Base-by-base conservation (phyloP, 1,140 invertebrate genomes). In the Acyrthosiphon pisum region DNA sequence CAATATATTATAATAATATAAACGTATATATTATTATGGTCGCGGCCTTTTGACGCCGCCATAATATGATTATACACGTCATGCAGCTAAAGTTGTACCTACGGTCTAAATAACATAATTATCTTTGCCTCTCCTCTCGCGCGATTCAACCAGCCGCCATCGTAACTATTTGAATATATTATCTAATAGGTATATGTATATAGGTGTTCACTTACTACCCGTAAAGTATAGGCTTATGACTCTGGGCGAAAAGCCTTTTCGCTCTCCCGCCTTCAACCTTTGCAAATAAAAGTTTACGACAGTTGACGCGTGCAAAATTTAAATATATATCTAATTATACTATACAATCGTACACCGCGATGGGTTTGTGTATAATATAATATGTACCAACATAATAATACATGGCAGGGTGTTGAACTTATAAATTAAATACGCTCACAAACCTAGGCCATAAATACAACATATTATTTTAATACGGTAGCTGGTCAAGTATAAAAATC, bases 11-110 rank as follows among this genome's bases (percentile, higher is more conserved):
- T n/a, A n/a, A 76, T n/a, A n/a, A 76, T 76, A n/a, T 76, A 76
- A 76, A 76, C 60, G 60, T 76, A 76, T 76, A 76, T 76, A 76
- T 76, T 76, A 76, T 76, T 76, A 76, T 76, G 60, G 60, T 76
- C 18, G 30, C 48, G 48, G 48, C 22, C 41, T 87, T 87, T 87
- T 87, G 84, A 87, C 84, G 84, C 30, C 44, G 4, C 26, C 44
- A 18, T 76, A 76, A 76, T 76, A 76, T 76, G 60, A 76, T 76
- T 76, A n/a, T 76, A 76, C 60, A 76, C 30, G n/a, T n/a, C n/a
- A 76, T 18, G n/a, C 60, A 76, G 60, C 60, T 76, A 76, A 76
- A 76, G 60, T 76, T n/a, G 60, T 76, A 50, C 48, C 48, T 50
- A 76, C 60, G 60, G 60, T 76, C 60, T 76, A 18, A 35, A 76